Evolutionary conservation across 2,797 vertebrate species (phyloP), one percentile per base, ranked within the genome.

Genomic region (Chrosomus eos): DNA sequence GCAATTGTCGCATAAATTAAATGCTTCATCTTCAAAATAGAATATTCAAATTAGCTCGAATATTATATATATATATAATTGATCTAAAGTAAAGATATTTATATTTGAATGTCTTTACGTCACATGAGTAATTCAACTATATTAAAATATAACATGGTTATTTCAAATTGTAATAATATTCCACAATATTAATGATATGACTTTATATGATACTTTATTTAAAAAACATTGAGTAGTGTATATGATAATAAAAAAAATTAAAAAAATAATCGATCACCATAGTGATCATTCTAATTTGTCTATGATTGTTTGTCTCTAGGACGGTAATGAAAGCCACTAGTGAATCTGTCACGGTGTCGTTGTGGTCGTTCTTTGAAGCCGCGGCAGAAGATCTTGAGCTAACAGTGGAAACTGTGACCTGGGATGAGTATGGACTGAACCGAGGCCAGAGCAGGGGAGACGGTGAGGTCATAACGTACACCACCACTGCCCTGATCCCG

Each of bases 321-420:
- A 96, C 94, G 1, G 3, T 81, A 33, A 95, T 96, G 94, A 96
- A 96, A 81, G 96, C 94, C 2, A 94, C 95, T 36, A 88, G 95
- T 77, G 97, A 97, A 83, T 93, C 92, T 3, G 92, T 97, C 85
- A 95, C 95, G 88, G 91, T 93, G 14, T 95, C 95, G 0, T 85
- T 99, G 88, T 90, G 95, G 82, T 95, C 95, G 0, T 99, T 97
- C 89, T 96, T 99, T 89, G 96, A 98, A 88, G 95, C 95, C 3
- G 96, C 97, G 0, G 97, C 97, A 0, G 95, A 95, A 38, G 98
- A 99, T 88, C 93, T 99, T 88, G 97, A 98, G 91, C 94, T 95
- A 89, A 97, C 95, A 0, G 92, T 97, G 92, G 96, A 98, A 90
- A 96, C 96, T 36, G 95, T 97, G 81, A 94, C 96, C 71, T 91